Evolutionary conservation across 2,797 vertebrate genomes (phyloP).

Genomic region (Myotis myotis): DNA sequence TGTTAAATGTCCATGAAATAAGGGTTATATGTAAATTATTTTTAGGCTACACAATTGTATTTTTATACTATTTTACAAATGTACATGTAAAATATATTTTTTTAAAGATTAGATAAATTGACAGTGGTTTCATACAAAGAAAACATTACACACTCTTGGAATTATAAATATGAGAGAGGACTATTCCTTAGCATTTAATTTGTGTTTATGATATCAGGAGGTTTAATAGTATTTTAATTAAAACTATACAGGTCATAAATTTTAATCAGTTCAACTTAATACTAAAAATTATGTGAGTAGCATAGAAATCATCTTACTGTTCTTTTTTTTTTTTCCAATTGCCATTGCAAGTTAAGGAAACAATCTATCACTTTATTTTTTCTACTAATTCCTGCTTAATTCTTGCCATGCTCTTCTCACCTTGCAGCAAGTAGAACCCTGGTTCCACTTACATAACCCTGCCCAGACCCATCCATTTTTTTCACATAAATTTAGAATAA

Average conservation of each 20-base stretch:
- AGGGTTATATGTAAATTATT: not conserved
- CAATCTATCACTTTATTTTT: conserved; percentile 16
- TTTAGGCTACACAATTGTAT: not conserved
- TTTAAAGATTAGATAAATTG: not conserved
- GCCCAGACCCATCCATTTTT: not conserved
- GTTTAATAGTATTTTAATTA: conserved; percentile 62
- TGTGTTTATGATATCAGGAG: conserved; percentile 37
- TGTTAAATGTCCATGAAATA: not conserved
- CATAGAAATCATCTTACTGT: not conserved
- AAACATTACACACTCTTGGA: not conserved
- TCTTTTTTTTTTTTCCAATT: not conserved
- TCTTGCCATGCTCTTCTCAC: not conserved
- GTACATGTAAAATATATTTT: not conserved
- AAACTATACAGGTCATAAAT: conserved; percentile 70
- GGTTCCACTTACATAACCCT: not conserved
- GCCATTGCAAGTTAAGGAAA: not conserved
- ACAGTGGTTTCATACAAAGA: not conserved
- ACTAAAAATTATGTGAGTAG: conserved; percentile 34
- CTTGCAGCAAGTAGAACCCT: not conserved
- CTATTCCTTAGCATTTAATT: conserved; percentile 23
- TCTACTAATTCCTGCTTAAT: not conserved
- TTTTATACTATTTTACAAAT: not conserved
- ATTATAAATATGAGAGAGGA: not conserved
- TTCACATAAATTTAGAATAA: not conserved
- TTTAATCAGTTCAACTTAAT: conserved; percentile 47